These are phyloP conservation scores for Heterodera schachtii DNA, from an alignment of 1,140 invertebrate species.

Conservation along the genomic window DNA sequence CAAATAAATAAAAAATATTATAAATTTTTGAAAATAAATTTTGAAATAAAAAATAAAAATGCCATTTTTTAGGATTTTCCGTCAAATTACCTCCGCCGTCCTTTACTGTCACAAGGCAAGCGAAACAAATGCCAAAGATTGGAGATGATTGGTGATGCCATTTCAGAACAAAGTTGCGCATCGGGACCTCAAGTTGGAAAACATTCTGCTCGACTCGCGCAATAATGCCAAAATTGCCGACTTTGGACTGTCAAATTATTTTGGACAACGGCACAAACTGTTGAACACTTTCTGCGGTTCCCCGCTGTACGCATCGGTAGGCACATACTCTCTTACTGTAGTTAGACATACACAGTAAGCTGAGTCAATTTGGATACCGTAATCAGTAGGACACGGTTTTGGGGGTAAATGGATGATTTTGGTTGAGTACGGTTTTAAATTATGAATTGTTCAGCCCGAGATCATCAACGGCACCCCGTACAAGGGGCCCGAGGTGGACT, in stretches of 20 bases:
- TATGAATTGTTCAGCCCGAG: constrained; percentile 73
- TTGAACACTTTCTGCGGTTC: constrained; percentile 95
- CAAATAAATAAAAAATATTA: too few species aligned
- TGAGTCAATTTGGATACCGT: too few species aligned
- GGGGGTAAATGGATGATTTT: neutral
- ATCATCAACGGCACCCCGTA: constrained; percentile 97
- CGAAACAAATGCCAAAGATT: constrained; percentile 2
- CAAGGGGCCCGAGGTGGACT: constrained; percentile 79
- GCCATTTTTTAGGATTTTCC: constrained; percentile 76
- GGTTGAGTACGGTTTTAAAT: neutral
- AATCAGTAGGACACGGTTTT: too few species aligned
- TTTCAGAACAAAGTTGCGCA: constrained; percentile 75
- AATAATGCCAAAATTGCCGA: constrained; percentile 98
- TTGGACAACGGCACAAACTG: constrained; percentile 77
- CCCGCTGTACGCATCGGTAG: constrained; percentile 87
- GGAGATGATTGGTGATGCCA: constrained; percentile 64
- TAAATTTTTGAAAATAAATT: too few species aligned
- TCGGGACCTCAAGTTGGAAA: constrained; percentile 96
- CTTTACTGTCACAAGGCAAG: constrained; percentile 93
- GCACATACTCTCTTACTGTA: too few species aligned
- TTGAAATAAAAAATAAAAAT: too few species aligned
- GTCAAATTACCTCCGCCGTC: constrained; percentile 94
- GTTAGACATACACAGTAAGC: too few species aligned
- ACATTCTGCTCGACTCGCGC: constrained; percentile 91
- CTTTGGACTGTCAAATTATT: constrained; percentile 97